phyloP scores from a whole-genome alignment of 2,113 vertebrate genomes.

The Istiophorus platypterus region DNA sequence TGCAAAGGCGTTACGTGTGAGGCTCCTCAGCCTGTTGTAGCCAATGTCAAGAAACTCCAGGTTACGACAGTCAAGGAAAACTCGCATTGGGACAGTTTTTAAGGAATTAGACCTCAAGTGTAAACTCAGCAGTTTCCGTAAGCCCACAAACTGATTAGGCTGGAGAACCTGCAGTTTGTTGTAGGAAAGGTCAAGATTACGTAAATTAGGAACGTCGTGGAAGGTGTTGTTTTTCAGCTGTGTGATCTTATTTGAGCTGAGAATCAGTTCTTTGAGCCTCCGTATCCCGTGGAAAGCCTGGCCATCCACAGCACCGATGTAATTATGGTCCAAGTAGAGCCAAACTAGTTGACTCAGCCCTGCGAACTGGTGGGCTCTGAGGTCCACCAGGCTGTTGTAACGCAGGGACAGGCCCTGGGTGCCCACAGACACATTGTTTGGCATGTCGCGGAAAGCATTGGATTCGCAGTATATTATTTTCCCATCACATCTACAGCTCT shows the following conservation, averaged over 20 bases:
- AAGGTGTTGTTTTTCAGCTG: constrained; percentile 94
- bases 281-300: constrained; percentile 95
- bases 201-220: constrained; percentile 94
- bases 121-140: constrained; percentile 94
- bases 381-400: constrained; percentile 96
- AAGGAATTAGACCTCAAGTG: constrained; percentile 96
- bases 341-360: constrained; percentile 96
- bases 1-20: constrained; percentile 95
- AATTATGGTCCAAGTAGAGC: constrained; percentile 99
- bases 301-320: constrained; percentile 92
- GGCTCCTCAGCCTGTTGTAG: constrained; percentile 95
- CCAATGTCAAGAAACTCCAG: constrained; percentile 97
- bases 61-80: constrained; percentile 97
- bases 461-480: constrained; percentile 99
- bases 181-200: constrained; percentile 97
- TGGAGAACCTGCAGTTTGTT: constrained; percentile 94
- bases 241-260: constrained; percentile 97
- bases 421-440: constrained; percentile 93
- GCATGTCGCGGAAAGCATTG: constrained; percentile 94
- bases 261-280: constrained; percentile 95
- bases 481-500: constrained; percentile 95
- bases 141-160: constrained; percentile 91
- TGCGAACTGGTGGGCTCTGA: constrained; percentile 93
- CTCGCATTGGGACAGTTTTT: constrained; percentile 91
- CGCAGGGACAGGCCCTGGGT: constrained; percentile 96